Base-by-base conservation (phyloP, 1,140 invertebrate genomes). In the Whitmania pigra region DNA sequence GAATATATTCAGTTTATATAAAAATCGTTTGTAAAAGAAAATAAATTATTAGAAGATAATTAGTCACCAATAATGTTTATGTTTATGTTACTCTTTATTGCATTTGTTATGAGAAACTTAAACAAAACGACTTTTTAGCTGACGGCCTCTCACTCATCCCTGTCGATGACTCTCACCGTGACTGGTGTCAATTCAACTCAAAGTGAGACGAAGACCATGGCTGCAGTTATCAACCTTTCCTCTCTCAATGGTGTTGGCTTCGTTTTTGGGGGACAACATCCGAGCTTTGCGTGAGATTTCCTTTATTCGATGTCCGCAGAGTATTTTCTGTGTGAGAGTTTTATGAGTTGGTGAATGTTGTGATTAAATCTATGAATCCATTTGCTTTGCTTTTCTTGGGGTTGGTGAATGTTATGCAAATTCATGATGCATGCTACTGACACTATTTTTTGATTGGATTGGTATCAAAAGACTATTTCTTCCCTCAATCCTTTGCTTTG, bases 201-300 rank as follows among this genome's bases (percentile, higher is more conserved):
- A 20, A 11, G 67, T 13, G 18, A 27, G 49, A 57, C 69, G 13
- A 72, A 43, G 13, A 36, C 54, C 54, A 27, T 20, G 25, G 6
- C 29, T 31, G 57, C 25, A 25, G 27, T 27, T 29, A 22, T 72
- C 31, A 68, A 72, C 70, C 70, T 74, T 22, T 0, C 53, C 20
- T 20, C 40, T n/a, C 63, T 74, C 13, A 29, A 17, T 29, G 54
- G 29, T 11, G 57, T 36, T 17, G 36, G 27, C 9, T 27, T 72
- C 43, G 72, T 69, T 17, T 43, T 74, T 72, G 73, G 73, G 11
- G 73, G 60, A 36, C 70, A 74, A 71, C 72, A 72, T 55, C 70
- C 70, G n/a, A 70, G 49, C 29, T 31, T 40, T 22, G 40, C 55
- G 69, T 53, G 27, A 49, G 69, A 54, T 17, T 29, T 31, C 27